Percentiles rank a stretch among this genome's conserved stretches.
Conservation (phyloP, 2,113 vertebrate genomes). For the Melozone crissalis region DNA sequence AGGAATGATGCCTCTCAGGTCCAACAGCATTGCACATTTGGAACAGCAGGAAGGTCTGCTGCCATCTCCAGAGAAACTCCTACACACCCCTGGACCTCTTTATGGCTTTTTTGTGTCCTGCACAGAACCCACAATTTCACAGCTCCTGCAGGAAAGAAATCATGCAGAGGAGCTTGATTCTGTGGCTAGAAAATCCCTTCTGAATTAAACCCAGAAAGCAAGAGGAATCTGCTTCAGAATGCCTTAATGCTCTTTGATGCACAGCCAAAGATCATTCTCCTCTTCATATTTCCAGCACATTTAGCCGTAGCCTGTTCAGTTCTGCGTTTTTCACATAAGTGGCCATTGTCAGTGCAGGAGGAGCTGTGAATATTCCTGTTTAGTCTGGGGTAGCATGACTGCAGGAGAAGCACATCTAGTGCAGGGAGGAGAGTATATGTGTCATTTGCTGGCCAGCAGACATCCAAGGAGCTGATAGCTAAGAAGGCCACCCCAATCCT, state of each 20-base stretch:
- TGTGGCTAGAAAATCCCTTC: slow-evolving; percentile 34
- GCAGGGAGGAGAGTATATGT: background rate
- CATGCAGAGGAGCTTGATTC: background rate
- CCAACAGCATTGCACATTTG: background rate
- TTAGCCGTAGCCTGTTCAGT: slow-evolving; percentile 7
- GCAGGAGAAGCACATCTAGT: background rate
- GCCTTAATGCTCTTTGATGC: slow-evolving; percentile 37
- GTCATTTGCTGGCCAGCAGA: background rate
- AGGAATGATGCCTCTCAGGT: background rate
- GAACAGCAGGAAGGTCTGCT: background rate
- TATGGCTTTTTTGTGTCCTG: background rate
- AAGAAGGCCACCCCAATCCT: background rate
- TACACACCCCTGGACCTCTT: background rate
- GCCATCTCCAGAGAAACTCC: background rate
- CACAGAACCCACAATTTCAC: background rate
- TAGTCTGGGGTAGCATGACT: background rate
- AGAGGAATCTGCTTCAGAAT: slow-evolving; percentile 50
- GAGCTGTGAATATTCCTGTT: background rate
- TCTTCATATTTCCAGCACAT: slow-evolving; percentile 39
- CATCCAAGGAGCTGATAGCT: background rate
- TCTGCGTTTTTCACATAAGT: slow-evolving; percentile 37
- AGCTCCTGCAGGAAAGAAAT: slow-evolving; percentile 20
- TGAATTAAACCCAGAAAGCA: slow-evolving; percentile 36
- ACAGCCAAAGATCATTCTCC: slow-evolving; percentile 42
- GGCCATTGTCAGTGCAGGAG: background rate